Base-by-base conservation (phyloP, 2,113 vertebrate genomes). In the Antechinus stuartii region DNA sequence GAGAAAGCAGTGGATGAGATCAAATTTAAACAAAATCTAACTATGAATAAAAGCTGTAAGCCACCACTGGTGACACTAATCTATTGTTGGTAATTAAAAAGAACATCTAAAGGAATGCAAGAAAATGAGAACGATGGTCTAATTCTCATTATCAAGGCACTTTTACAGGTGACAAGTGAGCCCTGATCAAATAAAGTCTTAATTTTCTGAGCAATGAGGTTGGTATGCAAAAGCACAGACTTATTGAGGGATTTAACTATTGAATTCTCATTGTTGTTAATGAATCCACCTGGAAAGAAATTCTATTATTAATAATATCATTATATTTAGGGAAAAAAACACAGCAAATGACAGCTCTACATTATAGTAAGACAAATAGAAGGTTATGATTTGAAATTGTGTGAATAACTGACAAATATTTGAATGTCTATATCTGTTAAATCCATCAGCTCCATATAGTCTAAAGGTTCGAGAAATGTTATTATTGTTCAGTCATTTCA, bases 351-450 rank as follows among this genome's bases (percentile, higher is more conserved):
- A 92, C 26, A 54, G 3, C 2, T 24, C 90, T 76, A 89, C 50
- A 50, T 14, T 92, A 68, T 24, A 92, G 25, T 8, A 91, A 92
- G 19, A 0, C 47, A 61, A 35, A 42, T 42, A 42, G 19, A 22
- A 12, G 54, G 52, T 91, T 93, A 1, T n/a, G 35, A 92, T 52
- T 49, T 26, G 56, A 53, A 8, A 35, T 94, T 54, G 4, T 52
- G 54, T 46, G 25, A 49, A 47, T 92, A 12, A 27, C 23, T 26
- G 91, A 92, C 14, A 84, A 25, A 52, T 8, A 42, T 91, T 92
- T 90, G 5, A 90, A 96, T 96, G 94, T 54, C 52, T 91, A 76
- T 84, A 35, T 10, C 53, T 90, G 90, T 95, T 93, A 35, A 49
- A 26, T 93, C 93, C 50, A 61, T 7, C 84, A 46, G 1, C 16